Conservation (phyloP, 2,888 invertebrate genomes). For the Chrysomela aeneicollis region DNA sequence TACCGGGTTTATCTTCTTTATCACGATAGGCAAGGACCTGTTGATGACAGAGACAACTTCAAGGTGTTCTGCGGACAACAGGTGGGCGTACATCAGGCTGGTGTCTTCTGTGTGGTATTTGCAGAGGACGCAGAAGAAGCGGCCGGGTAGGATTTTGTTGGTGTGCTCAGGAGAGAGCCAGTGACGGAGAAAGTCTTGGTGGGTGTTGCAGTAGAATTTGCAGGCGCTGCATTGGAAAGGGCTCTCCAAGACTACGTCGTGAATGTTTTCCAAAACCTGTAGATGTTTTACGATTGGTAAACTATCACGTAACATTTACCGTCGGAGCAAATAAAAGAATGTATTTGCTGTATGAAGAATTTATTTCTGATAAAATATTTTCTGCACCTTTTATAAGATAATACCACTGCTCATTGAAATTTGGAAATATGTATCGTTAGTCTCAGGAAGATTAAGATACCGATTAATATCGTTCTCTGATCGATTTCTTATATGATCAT, state of each 20-base stretch:
- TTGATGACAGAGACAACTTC: constrained; percentile 80
- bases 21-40: constrained; percentile 80
- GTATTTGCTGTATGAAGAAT: too few relatives aligned
- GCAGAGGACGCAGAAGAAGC: constrained; percentile 78
- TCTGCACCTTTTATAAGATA: too few relatives aligned
- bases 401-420: too few relatives aligned
- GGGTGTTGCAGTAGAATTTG: constrained; percentile 83
- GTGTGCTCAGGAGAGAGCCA: constrained; percentile 75
- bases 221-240: constrained; percentile 89
- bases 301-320: too few relatives aligned
- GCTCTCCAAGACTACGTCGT: constrained; percentile 78
- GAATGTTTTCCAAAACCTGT: constrained; percentile 73
- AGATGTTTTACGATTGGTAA: too few relatives aligned
- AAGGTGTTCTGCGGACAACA: constrained; percentile 71
- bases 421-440: too few relatives aligned
- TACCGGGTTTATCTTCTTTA: constrained; percentile 71
- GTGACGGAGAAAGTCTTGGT: constrained; percentile 74
- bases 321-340: too few relatives aligned
- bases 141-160: constrained; percentile 65
- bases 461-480: too few relatives aligned
- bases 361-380: too few relatives aligned
- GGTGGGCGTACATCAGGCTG: constrained; percentile 73
- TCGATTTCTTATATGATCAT: too few relatives aligned
- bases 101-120: constrained; percentile 72
- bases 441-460: too few relatives aligned